Evolutionary conservation across 2,888 invertebrate genomes (phyloP).

Genomic region (Thecophora atra): DNA sequence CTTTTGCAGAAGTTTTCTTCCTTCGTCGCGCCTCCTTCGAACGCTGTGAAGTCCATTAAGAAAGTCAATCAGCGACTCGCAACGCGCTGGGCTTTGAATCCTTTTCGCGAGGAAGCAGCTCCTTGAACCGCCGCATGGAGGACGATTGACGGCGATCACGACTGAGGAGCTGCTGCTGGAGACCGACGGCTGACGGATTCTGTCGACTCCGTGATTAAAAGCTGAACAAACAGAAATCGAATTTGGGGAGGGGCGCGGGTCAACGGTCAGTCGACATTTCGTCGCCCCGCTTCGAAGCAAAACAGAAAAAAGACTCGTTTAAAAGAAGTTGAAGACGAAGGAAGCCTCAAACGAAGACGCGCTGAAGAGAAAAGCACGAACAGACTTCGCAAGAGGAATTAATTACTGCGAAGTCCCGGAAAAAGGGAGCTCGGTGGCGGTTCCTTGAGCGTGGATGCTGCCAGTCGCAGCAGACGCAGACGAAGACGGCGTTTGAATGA

Average conservation of each 20-base stretch:
- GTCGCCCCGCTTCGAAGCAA: not conserved
- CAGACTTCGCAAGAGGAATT: slow-evolving; percentile 63
- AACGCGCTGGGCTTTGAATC: slow-evolving; percentile 55
- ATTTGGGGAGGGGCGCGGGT: slow-evolving; percentile 24
- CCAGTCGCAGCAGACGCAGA: slow-evolving; percentile 26
- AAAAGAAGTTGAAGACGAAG: slow-evolving; percentile 16
- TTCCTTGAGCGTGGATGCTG: slow-evolving; percentile 29
- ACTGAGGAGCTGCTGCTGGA: slow-evolving; percentile 25
- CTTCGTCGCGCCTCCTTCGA: no score
- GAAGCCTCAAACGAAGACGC: not conserved
- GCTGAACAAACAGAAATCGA: no score
- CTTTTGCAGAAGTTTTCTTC: no score
- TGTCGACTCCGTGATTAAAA: slow-evolving; percentile 52
- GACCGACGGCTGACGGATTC: slow-evolving; percentile 27
- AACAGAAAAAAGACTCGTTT: slow-evolving; percentile 21
- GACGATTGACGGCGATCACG: slow-evolving; percentile 4
- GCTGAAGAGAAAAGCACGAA: not conserved
- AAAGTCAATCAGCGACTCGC: slow-evolving; percentile 66
- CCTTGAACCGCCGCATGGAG: no score
- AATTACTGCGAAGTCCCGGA: slow-evolving; percentile 54
- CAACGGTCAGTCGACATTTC: slow-evolving; percentile 19
- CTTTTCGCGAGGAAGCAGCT: slow-evolving; percentile 38
- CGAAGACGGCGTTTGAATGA: slow-evolving; percentile 33
- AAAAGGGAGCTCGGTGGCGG: slow-evolving; percentile 28
- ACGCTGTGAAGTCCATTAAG: slow-evolving; percentile 63